A percentile compares a stretch with the other conserved stretches of the same genome.
Evolutionary conservation across 2,113 vertebrate genomes (phyloP).

Genomic region (Mus pahari): DNA sequence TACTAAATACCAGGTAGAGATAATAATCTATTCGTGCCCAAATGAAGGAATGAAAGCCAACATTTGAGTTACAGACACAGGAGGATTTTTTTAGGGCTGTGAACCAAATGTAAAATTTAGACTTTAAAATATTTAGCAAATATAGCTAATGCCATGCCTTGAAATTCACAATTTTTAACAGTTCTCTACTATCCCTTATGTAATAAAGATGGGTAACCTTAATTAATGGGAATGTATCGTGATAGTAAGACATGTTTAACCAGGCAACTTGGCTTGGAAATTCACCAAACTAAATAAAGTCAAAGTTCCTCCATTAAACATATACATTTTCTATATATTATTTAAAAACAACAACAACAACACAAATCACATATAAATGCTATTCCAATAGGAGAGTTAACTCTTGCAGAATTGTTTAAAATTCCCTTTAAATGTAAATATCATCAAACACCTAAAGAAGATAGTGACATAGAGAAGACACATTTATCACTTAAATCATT

Average conservation of each 20-base stretch:
- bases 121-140: conserved; percentile 40
- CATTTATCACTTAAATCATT: conserved; percentile 41
- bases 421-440: conserved; percentile 27
- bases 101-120: not conserved
- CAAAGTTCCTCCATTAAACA: conserved; percentile 43
- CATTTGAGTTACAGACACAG: not conserved
- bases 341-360: too few species aligned
- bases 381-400: conserved; percentile 5
- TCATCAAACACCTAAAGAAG: conserved; percentile 54
- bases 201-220: conserved; percentile 43
- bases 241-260: not conserved
- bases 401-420: conserved; percentile 23
- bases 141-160: not conserved
- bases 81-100: not conserved
- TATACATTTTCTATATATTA: not conserved
- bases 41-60: conserved; percentile 1
- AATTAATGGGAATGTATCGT: not conserved
- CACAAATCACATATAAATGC: not conserved
- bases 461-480: not conserved
- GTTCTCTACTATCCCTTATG: not conserved
- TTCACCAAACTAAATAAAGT: not conserved
- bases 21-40: conserved; percentile 35
- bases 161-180: conserved; percentile 29
- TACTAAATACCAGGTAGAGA: conserved; percentile 94
- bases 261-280: not conserved